Conservation (phyloP, 2,888 invertebrate genomes). For the Cistogaster globosa region DNA sequence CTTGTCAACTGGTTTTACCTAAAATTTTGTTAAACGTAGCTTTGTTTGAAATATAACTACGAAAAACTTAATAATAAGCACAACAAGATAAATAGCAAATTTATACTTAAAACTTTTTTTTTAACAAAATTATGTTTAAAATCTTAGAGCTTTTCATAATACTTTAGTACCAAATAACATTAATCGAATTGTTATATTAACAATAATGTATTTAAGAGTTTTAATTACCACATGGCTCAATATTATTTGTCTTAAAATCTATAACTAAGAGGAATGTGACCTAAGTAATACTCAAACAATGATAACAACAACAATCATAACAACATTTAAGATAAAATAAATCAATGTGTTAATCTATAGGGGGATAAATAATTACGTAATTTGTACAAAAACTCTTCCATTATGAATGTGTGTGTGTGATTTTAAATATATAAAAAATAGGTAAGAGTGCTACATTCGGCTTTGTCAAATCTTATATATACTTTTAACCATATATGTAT, state of each 20-base stretch:
- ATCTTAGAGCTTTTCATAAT: constrained; percentile 1
- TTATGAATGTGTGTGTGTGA: constrained; percentile 12
- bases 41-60: no score
- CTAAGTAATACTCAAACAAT: neutral
- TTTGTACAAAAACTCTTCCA: constrained; percentile 39
- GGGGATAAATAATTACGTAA: constrained; percentile 52
- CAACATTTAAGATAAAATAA: constrained; percentile 19
- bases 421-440: no score
- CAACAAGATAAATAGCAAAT: no score
- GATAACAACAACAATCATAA: neutral
- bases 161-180: constrained; percentile 12
- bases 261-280: constrained; percentile 4
- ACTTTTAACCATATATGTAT: no score
- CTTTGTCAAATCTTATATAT: no score
- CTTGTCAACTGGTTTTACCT: no score
- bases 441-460: no score
- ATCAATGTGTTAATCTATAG: constrained; percentile 56
- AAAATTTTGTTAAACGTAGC: no score
- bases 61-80: no score
- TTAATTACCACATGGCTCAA: neutral
- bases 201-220: constrained; percentile 13
- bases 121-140: no score
- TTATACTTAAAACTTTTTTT: no score
- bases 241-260: neutral
- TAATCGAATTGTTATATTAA: constrained; percentile 6